These are phyloP conservation scores for Microcaecilia unicolor DNA, from an alignment of 2,797 vertebrate species.

Conservation along the genomic window DNA sequence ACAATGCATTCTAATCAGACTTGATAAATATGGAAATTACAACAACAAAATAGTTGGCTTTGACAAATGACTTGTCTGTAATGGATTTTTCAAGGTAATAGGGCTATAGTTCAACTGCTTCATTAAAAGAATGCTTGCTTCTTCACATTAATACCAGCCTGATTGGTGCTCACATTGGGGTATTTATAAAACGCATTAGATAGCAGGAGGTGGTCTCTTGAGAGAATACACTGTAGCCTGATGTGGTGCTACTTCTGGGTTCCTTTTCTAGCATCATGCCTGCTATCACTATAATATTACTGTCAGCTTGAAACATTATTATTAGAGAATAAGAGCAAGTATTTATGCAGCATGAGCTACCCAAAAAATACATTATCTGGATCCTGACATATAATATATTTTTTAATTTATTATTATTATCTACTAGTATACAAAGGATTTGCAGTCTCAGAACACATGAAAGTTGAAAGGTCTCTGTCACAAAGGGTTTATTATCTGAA, in stretches of 20 bases:
- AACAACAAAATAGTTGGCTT: conserved; percentile 62
- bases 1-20: conserved; percentile 63
- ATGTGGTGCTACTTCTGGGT: not conserved
- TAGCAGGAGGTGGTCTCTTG: conserved; percentile 12
- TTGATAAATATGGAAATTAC: conserved; percentile 88
- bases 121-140: not conserved
- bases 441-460: no score
- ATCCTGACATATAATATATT: no score
- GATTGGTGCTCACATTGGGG: conserved; percentile 13
- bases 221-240: conserved; percentile 7
- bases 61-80: conserved; percentile 74
- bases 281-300: no score
- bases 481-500: no score
- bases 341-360: no score
- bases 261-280: conserved; percentile 12
- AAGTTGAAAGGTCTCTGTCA: no score
- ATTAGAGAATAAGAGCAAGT: no score
- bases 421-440: no score
- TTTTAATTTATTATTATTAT: no score
- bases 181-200: conserved; percentile 3
- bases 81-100: conserved; percentile 75
- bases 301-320: no score
- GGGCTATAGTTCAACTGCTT: conserved; percentile 62
- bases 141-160: conserved; percentile 33
- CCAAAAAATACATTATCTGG: no score